phyloP scores from a whole-genome alignment of 2,113 vertebrate genomes.

The Suricata suricatta region DNA sequence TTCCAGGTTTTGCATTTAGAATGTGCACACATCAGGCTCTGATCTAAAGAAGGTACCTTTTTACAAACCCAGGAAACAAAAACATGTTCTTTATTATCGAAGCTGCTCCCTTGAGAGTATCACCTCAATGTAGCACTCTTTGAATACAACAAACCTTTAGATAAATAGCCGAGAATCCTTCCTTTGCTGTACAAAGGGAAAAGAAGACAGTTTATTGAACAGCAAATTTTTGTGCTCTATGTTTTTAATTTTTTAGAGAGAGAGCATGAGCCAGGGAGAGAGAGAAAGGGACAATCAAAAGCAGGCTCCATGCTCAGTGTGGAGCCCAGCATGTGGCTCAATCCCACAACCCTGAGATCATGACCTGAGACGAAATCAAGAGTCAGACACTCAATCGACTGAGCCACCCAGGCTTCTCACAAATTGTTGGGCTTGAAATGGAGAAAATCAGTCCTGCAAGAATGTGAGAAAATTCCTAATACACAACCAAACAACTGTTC shows the following conservation, averaged over 20 bases:
- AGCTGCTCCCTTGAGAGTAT: background rate
- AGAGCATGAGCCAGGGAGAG: no score
- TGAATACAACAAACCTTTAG: conserved; percentile 8
- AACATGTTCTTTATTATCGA: background rate
- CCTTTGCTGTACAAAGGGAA: background rate
- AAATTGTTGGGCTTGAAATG: background rate
- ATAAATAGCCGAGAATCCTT: conserved; percentile 7
- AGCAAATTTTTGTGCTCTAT: background rate
- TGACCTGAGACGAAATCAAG: no score
- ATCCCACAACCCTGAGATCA: no score
- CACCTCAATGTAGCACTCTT: background rate
- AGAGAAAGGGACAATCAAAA: no score
- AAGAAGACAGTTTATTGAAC: background rate
- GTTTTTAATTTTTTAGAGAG: no score
- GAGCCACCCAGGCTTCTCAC: no score
- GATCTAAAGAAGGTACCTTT: background rate
- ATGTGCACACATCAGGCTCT: background rate
- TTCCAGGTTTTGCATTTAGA: conserved; percentile 1
- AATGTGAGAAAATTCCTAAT: conserved; percentile 72
- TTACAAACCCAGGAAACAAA: background rate
- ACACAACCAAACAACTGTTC: conserved; percentile 67
- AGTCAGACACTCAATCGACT: no score
- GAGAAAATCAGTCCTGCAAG: conserved; percentile 53
- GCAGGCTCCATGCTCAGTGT: no score
- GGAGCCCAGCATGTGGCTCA: no score